Evolutionary conservation across 2,797 vertebrate genomes (phyloP), one percentile per base, ranked within the genome.

Genomic region (Neosilurus hyrtlii): DNA sequence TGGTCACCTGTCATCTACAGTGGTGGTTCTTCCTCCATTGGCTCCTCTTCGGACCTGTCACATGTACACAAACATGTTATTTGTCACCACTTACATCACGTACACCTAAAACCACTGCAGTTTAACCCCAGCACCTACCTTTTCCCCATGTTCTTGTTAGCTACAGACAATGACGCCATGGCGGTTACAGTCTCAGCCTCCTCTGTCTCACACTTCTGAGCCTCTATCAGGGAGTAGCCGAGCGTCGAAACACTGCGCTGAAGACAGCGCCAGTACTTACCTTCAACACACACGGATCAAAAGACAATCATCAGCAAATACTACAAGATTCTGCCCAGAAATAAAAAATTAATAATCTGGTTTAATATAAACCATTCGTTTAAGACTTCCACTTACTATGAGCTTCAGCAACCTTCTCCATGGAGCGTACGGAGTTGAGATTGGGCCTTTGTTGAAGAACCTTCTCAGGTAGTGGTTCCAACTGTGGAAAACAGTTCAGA

Each of bases 101-200:
- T 59, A 11, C 56, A 80, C 30, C 6, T 26, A 1, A 61, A 70
- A 9, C 9, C 16, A 81, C 2, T 80, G 35, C 14, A 51, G 16
- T 26, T 26, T 10, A 49, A 59, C 30, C 56, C 73, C 15, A 59
- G 16, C 12, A 12, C 68, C 63, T 92, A 98, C 97, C 96, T 96
- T 91, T 96, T 97, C 87, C 95, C 96, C 0, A 95, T 92, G 4
- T 96, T 93, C 89, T 96, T 97, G 90, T 96, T 96, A 1, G 94
- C 98, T 79, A 99, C 96, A 0, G 98, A 99, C 83, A 99, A 85
- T 0, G 96, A 99, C 43, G 98, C 98, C 98, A 99, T 98, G 79
- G 98, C 98, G 0, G 96, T 98, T 86, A 99, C 97, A 0, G 98
- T 97, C 90, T 99, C 98, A 0, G 98, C 96, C 86, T 99, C 98